Base-by-base conservation (phyloP, 2,797 vertebrate species). In the Sebastes cheni region DNA sequence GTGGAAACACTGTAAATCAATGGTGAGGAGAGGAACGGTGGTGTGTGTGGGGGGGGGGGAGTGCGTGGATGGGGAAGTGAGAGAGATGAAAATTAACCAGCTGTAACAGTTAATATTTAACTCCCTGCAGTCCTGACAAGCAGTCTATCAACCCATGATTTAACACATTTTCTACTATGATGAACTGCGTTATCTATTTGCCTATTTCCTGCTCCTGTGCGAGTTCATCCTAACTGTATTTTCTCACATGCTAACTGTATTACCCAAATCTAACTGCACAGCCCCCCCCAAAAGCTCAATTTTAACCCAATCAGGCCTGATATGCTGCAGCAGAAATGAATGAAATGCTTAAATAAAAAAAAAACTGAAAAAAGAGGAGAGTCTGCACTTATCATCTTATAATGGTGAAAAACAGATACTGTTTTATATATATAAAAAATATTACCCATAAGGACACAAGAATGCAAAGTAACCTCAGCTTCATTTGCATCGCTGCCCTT, bases 401-500 rank as follows among this genome's bases (percentile, higher is more conserved):
- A 82, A 81, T 1, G 18, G 84, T 58, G 56, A 78, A 34, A 74
- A 60, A 74, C 54, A 65, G 27, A 78, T 36, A 20, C 32, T 22
- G 25, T 68, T 13, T 14, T 39, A 39, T 39, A 39, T 61, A 77
- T 68, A 59, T 22, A 3, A 58, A 75, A 77, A 75, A 36, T 39
- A 29, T 6, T 29, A 23, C 55, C 68, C 66, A 69, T 54, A 61
- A 84, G 67, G 3, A 65, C 56, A 46, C 16, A 80, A 39, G 61
- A 80, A 83, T 55, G 62, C 79, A 74, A 65, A 81, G 42, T 71
- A 59, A 79, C 74, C 71, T 42, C 8, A n/a, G 64, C n/a, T 30
- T 87, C 78, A 90, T 89, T 87, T 91, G 75, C 89, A 90, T 83
- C 62, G 30, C 75, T 76, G 76, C 27, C 77, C 74, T 54, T 86